These are phyloP conservation scores for Copidosoma aretas DNA, from an alignment of 2,888 invertebrate species.

Conservation along the genomic window DNA sequence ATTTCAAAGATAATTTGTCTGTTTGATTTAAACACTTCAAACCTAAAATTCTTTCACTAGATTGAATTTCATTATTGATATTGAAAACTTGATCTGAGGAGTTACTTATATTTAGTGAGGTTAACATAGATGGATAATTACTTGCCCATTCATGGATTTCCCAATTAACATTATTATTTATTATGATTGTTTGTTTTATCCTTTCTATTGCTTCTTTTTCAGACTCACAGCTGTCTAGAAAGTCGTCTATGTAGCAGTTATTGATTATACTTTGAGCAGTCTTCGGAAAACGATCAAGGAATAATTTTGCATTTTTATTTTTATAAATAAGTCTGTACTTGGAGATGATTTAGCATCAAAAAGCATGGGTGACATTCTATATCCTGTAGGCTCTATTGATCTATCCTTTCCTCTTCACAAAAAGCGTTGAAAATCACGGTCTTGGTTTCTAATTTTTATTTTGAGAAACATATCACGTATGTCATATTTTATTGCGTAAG, in stretches of 20 bases:
- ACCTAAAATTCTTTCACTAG: constrained; percentile 10
- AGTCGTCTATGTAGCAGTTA: not conserved
- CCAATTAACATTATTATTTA: too few relatives aligned
- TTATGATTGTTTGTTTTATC: too few relatives aligned
- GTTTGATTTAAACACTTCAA: not conserved
- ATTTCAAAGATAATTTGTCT: constrained; percentile 14
- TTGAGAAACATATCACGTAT: not conserved
- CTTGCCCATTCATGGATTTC: too few relatives aligned
- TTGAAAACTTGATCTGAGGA: not conserved
- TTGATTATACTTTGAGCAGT: not conserved
- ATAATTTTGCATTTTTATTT: too few relatives aligned
- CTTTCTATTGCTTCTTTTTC: not conserved
- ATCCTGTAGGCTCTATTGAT: too few relatives aligned
- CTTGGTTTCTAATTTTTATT: not conserved
- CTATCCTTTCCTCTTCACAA: not conserved
- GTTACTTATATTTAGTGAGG: not conserved
- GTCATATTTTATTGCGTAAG: not conserved
- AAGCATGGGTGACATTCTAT: too few relatives aligned
- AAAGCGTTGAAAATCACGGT: not conserved
- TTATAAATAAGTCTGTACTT: too few relatives aligned
- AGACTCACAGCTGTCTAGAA: not conserved
- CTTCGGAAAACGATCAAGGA: not conserved
- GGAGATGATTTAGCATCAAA: too few relatives aligned
- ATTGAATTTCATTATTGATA: too few relatives aligned
- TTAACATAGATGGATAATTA: too few relatives aligned